Evolutionary conservation across 2,888 invertebrate species (phyloP), one percentile per base, ranked within the genome.

Genomic region (Drosophila subquinaria): DNA sequence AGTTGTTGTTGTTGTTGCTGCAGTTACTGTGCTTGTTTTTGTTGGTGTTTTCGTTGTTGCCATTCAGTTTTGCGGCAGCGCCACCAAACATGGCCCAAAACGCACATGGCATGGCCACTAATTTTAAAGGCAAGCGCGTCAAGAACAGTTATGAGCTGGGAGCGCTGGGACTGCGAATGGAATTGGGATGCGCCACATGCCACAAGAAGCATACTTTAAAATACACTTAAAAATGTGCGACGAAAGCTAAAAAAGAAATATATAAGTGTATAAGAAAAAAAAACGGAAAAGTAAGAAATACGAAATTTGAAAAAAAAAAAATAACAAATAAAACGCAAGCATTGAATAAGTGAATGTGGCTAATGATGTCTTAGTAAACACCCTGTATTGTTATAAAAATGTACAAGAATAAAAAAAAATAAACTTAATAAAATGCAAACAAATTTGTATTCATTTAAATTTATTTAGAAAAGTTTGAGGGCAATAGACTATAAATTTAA

Each of bases 131-230:
- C 81, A 83, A 79, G 70, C 89, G 89, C 82, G 88, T 89, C 85
- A 86, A 84, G 89, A 86, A 86, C 85, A 89, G 85, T 86, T 86
- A 86, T 85, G 85, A 85, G 88, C 89, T 82, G 70, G 74, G 72
- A 88, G 81, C 76, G 57, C 48, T 59, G 68, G 30, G 67, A 33
- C 51, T 52, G 51, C 0, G 52, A 36, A 42, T 62, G 57, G 62
- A 45, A 47, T 73, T 78, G 66, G 77, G 80, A 80, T 79, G 63
- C 66, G 55, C 51, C 67, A 66, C 84, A 79, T 74, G 64, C 74
- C 75, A 59, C 67, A 50, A 61, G 65, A 67, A 80, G 65, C 64
- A 70, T 65, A 64, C 69, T 79, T 73, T 53, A 79, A 88, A 87
- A 81, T 72, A 72, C 69, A 70, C 78, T 75, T 70, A 52, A 81